Evolutionary conservation across 2,888 invertebrate species (phyloP), one percentile per base, ranked within the genome.

Genomic region (Anodontia alba): DNA sequence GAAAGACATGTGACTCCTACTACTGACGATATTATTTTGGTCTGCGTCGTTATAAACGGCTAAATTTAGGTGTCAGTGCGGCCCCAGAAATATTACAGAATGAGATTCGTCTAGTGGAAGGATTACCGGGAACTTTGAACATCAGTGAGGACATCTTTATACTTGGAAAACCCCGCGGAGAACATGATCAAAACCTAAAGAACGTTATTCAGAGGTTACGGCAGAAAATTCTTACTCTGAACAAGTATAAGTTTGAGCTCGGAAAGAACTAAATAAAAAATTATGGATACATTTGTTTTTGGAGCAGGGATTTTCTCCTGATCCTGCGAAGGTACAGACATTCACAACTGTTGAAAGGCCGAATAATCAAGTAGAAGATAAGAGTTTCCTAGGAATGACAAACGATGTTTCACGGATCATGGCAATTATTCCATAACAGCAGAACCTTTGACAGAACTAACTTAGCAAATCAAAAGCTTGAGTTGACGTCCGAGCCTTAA

Each of bases 11-110:
- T 38, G 5, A 38, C 12, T 38, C 38, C 38, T 38, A 38, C 38
- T 38, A 12, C 12, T 8, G 38, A 8, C 12, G 38, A 38, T 12
- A 38, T 38, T 85, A 17, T 29, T 38, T n/a, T n/a, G n/a, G 67
- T 10, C 38, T 68, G 5, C 3, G 69, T 38, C n/a, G 38, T 23
- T 42, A n/a, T 23, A 51, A 69, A 42, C n/a, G 69, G 20, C 20
- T 68, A n/a, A 68, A n/a, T n/a, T 68, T 68, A 20, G 67, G 49
- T 12, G 54, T 66, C 10, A 31, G 46, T 23, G n/a, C 15, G n/a
- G 72, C 72, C 3, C 72, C 51, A 26, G 51, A 72, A 33, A 72
- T 72, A 10, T 72, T 72, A 10, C 72, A 72, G 36, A 72, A 51
- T 38, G 72, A 72, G 49, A 73, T 73, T 29, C 36, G 57, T 20